These are phyloP conservation scores for Sebastiscus albofasciatus DNA, from an alignment of 2,797 vertebrate species.

Conservation along the genomic window DNA sequence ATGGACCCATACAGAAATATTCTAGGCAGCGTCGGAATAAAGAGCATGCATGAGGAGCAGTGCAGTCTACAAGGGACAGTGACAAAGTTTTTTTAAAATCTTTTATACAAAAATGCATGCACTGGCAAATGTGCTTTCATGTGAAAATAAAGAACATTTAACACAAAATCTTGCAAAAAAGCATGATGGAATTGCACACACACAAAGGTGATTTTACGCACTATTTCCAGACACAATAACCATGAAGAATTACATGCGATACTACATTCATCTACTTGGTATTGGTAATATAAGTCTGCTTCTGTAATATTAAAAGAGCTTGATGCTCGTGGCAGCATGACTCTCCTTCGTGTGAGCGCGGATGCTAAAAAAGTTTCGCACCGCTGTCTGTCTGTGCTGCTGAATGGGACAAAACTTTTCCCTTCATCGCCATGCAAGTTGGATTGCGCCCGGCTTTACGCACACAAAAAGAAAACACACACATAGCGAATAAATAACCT, in stretches of 20 bases:
- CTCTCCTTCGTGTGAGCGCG: slow-evolving; percentile 19
- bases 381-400: slow-evolving; percentile 32
- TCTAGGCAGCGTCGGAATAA: not conserved
- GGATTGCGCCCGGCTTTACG: slow-evolving; percentile 17
- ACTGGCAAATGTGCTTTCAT: not conserved
- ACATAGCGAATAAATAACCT: not conserved
- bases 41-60: not conserved
- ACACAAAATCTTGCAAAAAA: not conserved
- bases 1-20: slow-evolving; percentile 12
- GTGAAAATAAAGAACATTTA: not conserved
- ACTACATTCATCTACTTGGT: not conserved
- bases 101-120: slow-evolving; percentile 7
- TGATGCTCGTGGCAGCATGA: slow-evolving; percentile 4
- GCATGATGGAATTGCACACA: not conserved
- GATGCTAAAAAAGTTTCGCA: slow-evolving; percentile 71
- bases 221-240: not conserved
- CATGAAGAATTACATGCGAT: not conserved
- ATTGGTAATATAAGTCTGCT: not conserved
- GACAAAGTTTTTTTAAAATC: slow-evolving; percentile 27
- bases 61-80: not conserved
- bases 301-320: not conserved
- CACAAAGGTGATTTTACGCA: not conserved
- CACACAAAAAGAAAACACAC: not conserved
- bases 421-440: slow-evolving; percentile 19
- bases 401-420: slow-evolving; percentile 73